These are phyloP conservation scores for Heteractis magnifica DNA, from an alignment of 92 coral and sea anemone genomes.

Conservation along the genomic window DNA sequence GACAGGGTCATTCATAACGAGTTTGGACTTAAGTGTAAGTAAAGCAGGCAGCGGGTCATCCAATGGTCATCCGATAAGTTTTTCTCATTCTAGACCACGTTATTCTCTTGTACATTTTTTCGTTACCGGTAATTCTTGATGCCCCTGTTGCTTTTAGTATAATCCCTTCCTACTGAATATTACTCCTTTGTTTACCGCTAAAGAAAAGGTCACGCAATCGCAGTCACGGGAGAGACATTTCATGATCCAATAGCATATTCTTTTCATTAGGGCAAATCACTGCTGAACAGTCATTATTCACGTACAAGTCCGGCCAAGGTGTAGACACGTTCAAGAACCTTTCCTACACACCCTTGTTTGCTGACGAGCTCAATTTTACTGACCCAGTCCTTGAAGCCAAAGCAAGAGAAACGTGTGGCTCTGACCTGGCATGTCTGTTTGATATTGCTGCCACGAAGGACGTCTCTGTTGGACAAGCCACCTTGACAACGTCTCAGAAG, in stretches of 20 bases:
- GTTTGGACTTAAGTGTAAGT: slow-evolving; percentile 60
- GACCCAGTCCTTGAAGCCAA: slow-evolving; percentile 8
- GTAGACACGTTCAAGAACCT: slow-evolving; percentile 20
- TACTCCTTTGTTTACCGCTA: neutral
- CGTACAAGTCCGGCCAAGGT: slow-evolving; percentile 22
- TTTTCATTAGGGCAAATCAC: slow-evolving; percentile 42
- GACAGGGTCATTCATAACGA: slow-evolving; percentile 37
- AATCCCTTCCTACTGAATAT: neutral
- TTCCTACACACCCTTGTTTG: slow-evolving; percentile 48
- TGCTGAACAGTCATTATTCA: slow-evolving; percentile 35
- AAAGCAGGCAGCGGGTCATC: neutral
- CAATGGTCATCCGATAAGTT: neutral
- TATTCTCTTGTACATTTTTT: neutral
- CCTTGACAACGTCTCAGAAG: slow-evolving; percentile 22
- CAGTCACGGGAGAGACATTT: neutral
- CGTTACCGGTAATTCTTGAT: neutral
- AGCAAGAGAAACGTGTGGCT: slow-evolving; percentile 39
- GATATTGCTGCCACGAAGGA: slow-evolving; percentile 59
- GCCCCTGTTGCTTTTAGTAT: neutral
- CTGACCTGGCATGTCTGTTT: slow-evolving; percentile 49
- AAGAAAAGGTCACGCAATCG: neutral
- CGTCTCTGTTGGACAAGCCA: slow-evolving; percentile 50
- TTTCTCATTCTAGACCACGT: neutral
- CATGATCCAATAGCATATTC: neutral
- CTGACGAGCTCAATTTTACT: slow-evolving; percentile 35